Conservation (phyloP, 1,140 invertebrate species). For the Cheumatopsyche charites region DNA sequence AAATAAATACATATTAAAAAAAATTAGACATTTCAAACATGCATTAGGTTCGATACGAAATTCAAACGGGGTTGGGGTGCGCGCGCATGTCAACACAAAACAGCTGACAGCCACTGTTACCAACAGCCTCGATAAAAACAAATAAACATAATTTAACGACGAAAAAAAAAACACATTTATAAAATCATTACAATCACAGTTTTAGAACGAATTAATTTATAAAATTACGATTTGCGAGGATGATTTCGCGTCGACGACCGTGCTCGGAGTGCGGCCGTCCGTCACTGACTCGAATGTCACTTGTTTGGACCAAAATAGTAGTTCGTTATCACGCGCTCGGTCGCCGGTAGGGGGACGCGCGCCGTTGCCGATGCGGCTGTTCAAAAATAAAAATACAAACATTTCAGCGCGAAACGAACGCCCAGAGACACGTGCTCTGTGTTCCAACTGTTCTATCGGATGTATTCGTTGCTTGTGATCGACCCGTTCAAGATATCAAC, state of each 20-base stretch:
- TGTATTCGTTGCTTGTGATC: too few species aligned
- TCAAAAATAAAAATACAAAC: slow-evolving; percentile 12
- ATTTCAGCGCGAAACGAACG: not conserved
- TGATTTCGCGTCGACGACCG: slow-evolving; percentile 1
- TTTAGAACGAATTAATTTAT: too few species aligned
- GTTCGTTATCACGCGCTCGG: slow-evolving; percentile 24
- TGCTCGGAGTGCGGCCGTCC: not conserved
- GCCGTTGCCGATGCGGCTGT: slow-evolving; percentile 18
- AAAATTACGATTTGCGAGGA: too few species aligned
- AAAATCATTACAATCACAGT: too few species aligned
- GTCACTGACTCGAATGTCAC: slow-evolving; percentile 34
- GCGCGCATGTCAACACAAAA: not conserved
- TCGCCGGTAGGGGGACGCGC: slow-evolving; percentile 23
- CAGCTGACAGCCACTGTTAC: not conserved
- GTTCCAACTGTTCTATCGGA: too few species aligned
- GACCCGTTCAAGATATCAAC: too few species aligned
- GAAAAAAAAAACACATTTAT: not conserved
- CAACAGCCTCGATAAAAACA: not conserved
- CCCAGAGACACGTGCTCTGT: too few species aligned
- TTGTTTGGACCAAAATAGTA: slow-evolving; percentile 35
- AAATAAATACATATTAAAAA: too few species aligned
- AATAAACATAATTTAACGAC: not conserved
- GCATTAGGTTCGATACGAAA: not conserved
- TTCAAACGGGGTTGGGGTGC: not conserved
- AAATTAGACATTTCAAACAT: too few species aligned